Base-by-base conservation (phyloP, 2,888 invertebrate species). In the Mamestra brassicae region DNA sequence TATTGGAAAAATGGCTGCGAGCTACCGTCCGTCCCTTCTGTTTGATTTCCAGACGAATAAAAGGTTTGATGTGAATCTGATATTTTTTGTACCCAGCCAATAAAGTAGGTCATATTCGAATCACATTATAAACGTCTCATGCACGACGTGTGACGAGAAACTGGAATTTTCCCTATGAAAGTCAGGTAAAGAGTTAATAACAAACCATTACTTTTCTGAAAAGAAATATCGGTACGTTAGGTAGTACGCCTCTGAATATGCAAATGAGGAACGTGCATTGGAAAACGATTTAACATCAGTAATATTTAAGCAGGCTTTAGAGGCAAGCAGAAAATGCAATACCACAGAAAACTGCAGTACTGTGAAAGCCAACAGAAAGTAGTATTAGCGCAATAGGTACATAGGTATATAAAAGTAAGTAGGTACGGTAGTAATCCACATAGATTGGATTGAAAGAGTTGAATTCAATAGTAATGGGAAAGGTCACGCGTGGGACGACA, bases 401-500 rank as follows among this genome's bases (percentile, higher is more conserved):
- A 52, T 17, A 52, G 8, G 45, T 11, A 70, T 3, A 64, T 34
- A 52, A 26, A 26, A 26, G 26, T 26, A 26, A 26, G 26, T 5
- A 47, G 38, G 67, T 63, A 72, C 36, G n/a, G 10, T n/a, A 50
- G 42, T 38, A 68, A 57, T 26, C 10, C 64, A 50, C 55, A 36
- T 63, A 60, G 62, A 78, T 74, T 71, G 78, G 60, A 78, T 78
- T 77, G 68, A 71, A 83, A 83, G 66, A 74, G 68, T 67, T 64
- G 34, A 65, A 72, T 83, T 78, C 45, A 72, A 63, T 78, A 79
- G 71, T 61, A 69, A 69, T 36, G 42, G 63, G 13, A 83, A 84
- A 85, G 86, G 80, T 86, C 75, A 64, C 42, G 69, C 73, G 71
- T 76, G 75, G 72, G 75, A n/a, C 26, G 58, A 17, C 52, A 52